Percentiles rank a stretch among this genome's conserved stretches.
These are phyloP conservation scores for Falco novaeseelandiae DNA, from an alignment of 2,797 vertebrate genomes.

Conservation along the genomic window DNA sequence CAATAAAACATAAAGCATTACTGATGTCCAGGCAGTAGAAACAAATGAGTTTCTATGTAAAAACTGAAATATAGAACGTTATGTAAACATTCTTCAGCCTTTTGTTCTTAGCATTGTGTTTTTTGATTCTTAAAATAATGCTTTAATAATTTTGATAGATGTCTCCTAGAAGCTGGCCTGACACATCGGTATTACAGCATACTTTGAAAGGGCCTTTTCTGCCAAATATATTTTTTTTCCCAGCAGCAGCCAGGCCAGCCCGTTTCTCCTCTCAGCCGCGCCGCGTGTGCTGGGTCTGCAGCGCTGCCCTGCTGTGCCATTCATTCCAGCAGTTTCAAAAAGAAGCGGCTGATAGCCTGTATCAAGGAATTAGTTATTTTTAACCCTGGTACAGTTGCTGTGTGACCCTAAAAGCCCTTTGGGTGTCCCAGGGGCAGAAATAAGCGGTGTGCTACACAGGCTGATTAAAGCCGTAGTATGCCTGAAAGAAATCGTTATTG, in stretches of 20 bases:
- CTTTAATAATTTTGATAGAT: background rate
- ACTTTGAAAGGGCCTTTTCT: background rate
- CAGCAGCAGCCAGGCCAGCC: background rate
- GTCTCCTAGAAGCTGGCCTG: background rate
- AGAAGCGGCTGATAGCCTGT: constrained; percentile 8
- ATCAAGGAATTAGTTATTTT: constrained; percentile 25
- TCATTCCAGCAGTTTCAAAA: constrained; percentile 11
- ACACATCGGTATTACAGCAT: background rate
- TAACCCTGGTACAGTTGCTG: background rate
- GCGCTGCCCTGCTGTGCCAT: background rate
- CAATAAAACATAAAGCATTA: background rate
- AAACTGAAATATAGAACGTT: background rate
- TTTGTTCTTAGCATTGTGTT: constrained; percentile 4
- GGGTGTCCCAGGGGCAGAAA: background rate
- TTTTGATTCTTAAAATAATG: constrained; percentile 14
- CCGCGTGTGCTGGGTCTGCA: background rate
- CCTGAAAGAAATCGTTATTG: background rate
- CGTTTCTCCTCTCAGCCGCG: background rate
- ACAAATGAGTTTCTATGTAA: background rate
- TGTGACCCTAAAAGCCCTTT: background rate
- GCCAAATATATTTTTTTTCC: background rate
- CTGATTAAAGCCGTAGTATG: background rate
- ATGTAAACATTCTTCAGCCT: background rate
- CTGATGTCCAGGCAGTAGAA: background rate
- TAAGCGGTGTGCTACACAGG: background rate